Evolutionary conservation across 2,888 invertebrate species (phyloP), one percentile per base, ranked within the genome.

Genomic region (Sphecodes monilicornis): DNA sequence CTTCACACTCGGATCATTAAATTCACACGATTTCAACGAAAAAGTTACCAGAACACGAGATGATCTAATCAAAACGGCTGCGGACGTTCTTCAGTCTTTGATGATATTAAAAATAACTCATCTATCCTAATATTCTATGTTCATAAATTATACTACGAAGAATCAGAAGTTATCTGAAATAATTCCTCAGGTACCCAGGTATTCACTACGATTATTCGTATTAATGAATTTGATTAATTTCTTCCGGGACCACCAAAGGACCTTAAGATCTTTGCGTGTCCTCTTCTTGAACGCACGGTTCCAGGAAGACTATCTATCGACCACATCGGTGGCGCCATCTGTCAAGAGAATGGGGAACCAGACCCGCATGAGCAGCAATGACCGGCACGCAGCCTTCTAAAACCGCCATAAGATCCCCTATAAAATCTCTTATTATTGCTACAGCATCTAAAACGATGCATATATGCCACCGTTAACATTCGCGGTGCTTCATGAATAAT

Each of bases 261-360:
- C 6, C 16, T n/a, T 3, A 57, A 26, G 26, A 4, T 11, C 13
- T 39, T 13, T 0, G 22, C n/a, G n/a, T 39, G 16, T 32, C 75
- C 68, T 76, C 71, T 57, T 26, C 39, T 39, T 46, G 26, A 75
- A 50, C 1, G n/a, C 71, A 66, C 43, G 46, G 11, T 57, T 41
- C 50, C 26, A 13, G 46, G 54, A 66, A 71, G 81, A 80, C n/a
- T 79, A 84, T 83, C n/a, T 79, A 84, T 83, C 69, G 81, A 78
- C 70, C 64, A 77, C 81, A 57, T 76, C 79, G 29, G 90, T 94
- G 92, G 94, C 93, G 93, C 93, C 93, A 93, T 93, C 93, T 93
- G 90, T 90, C 77, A 68, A 81, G 78, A 89, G 91, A 92, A 71
- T 82, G 60, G 18, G 41, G 91, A 87, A 89, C 76, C 84, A 82